Base-by-base conservation (phyloP, 2,888 invertebrate genomes). In the Acanthosepion pharaonis region DNA sequence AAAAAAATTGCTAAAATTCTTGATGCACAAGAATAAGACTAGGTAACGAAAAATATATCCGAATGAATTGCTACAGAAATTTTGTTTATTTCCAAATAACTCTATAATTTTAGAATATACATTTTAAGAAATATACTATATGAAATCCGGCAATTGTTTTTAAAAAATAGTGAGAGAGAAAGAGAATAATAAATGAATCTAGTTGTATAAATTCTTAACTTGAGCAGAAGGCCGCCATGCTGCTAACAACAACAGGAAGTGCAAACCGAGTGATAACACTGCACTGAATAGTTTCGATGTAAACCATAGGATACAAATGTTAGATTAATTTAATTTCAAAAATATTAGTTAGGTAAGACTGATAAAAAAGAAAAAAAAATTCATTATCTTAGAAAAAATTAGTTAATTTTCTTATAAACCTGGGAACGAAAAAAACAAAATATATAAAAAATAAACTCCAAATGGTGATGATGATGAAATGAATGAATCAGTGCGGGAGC, bases 201-300 rank as follows among this genome's bases (percentile, higher is more conserved):
- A 51, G 51, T 51, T 51, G 51, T 8, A 51, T 51, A 15, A 51
- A 51, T 51, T 20, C 11, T 78, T 33, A 78, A 78, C n/a, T n/a
- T n/a, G 23, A 78, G 78, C n/a, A 15, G 78, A 78, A 33, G 78
- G 78, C 78, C 78, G 78, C 78, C 78, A 78, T 78, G 78, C 78
- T 78, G 78, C 78, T 78, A 78, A 78, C 78, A 78, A 78, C 78
- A 78, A n/a, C 78, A 78, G 78, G 78, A 78, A n/a, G 78, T 78
- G n/a, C 78, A n/a, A 78, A 18, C 78, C n/a, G 78, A n/a, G 78
- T n/a, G 78, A 9, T 78, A n/a, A 78, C 78, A 78, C 78, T 78
- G 78, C 78, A 78, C 78, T 78, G 78, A 78, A 78, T 78, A 18
- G n/a, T n/a, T n/a, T 33, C 78, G 15, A n/a, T 78, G n/a, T 15